Evolutionary conservation across 2,113 vertebrate species (phyloP), one percentile per base, ranked within the genome.

Genomic region (Xenus cinereus): DNA sequence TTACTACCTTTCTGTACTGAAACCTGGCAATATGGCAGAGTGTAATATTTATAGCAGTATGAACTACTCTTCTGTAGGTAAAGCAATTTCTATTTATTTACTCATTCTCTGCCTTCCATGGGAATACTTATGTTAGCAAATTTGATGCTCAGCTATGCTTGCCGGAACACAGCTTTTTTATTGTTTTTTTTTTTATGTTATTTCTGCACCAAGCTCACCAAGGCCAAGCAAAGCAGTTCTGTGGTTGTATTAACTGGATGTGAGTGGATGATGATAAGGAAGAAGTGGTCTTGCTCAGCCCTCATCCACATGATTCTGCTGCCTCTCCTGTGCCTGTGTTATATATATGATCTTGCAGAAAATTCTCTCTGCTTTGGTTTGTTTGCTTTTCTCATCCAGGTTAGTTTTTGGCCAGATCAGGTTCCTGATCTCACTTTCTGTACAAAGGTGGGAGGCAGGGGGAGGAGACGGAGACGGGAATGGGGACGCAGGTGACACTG

Each of bases 51-150:
- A 69, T 74, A 89, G 73, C 81, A 75, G 16, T 33, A 54, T 12
- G 45, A 90, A 63, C 64, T 69, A 14, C 53, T 68, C 62, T 88
- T 32, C 51, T 75, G 88, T 45, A 94, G 64, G 69, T 80, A 93
- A 82, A 95, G 78, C 66, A 82, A 71, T 87, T 95, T 63, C 69
- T 84, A 3, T 82, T 87, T 90, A 79, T 93, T 93, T 85, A 93
- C 86, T 93, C 48, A 72, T 62, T 90, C 51, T 9, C 37, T 90
- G 83, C 53, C 57, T 92, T 79, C 89, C 54, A n/a, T 39, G 72
- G 89, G 79, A 96, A 83, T 43, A 76, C 63, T 90, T 72, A 20
- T 2, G 0, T 6, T 88, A 57, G 57, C 10, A 37, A 77, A 85
- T 46, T 5, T 26, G 15, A 68, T 64, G 33, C 63, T 64, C 45